Evolutionary conservation across 2,113 vertebrate species (phyloP), one percentile per base, ranked within the genome.

Genomic region (Eidolon helvum): DNA sequence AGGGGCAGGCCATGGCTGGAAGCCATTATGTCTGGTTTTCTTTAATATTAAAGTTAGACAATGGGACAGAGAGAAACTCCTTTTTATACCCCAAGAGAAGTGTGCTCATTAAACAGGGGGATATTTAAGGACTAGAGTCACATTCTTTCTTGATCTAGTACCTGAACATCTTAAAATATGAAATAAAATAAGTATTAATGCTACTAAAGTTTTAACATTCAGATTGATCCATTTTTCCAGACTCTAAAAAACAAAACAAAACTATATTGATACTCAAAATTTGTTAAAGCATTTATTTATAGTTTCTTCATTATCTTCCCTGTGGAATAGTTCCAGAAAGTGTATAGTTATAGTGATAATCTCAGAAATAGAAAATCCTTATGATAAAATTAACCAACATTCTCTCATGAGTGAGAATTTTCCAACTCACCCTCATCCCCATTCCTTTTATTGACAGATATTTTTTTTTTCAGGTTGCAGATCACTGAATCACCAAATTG

Each of bases 341-440:
- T 48, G 40, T 11, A 63, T 22, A 30, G 21, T 50, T 90, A 55
- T 53, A 84, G 89, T 0, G 24, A 92, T 16, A 63, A 79, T 48
- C 69, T 95, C 61, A 94, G 86, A 95, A 92, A 77, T 65, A 75
- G 66, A 94, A 94, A 95, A 75, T 66, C 22, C 91, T 90, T 40
- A 43, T 57, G 74, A 50, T 26, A 80, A 78, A 94, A 92, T 57
- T 55, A 89, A 94, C 50, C 26, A 57, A 90, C 43, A 77, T 72
- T 91, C 55, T 96, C 72, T 38, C 53, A 59, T 45, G 61, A 93
- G 53, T 61, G 21, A 93, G 16, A 55, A 63, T 80, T 95, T 79
- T 88, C 68, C 45, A 91, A 26, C 2, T 66, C 35, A 3, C 10
- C 10, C 22, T 12, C 5, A 63, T 11, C 10, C 22, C 3, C 19